Evolutionary conservation across 2,797 vertebrate species (phyloP), one percentile per base, ranked within the genome.

Genomic region (Malurus splendens): DNA sequence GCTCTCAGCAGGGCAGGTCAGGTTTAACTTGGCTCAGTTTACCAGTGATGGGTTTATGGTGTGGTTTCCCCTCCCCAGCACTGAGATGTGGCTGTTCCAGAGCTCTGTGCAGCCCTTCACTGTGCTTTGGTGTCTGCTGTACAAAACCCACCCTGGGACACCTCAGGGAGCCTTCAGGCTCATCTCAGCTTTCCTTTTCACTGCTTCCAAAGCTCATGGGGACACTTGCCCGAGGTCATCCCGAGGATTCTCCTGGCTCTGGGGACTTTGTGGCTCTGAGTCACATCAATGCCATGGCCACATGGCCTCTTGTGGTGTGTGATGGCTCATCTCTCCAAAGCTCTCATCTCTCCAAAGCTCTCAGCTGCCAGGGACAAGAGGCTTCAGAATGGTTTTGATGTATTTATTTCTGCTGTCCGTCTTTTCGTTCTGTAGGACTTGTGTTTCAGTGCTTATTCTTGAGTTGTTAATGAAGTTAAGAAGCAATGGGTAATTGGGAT

Each of bases 401-500:
- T 18, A 8, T 73, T 91, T 76, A 52, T 89, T 87, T 86, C 80
- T 94, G 47, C 44, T 82, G 67, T 64, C n/a, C 52, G 3, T 27
- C 76, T 81, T 30, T 54, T 57, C 23, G 2, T 56, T 42, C 66
- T 72, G 12, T 24, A 38, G 70, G 59, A 89, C 55, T 87, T 67
- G 2, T 59, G 60, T 50, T 54, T 59, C 82, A 77, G 1, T 33
- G 68, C 67, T 44, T 78, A 86, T 66, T 92, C 81, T 67, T 15
- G 75, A 67, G 91, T 39, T 82, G 44, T 56, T 92, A 77, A 90
- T 67, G 50, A 77, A 80, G 78, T 93, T 94, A 55, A 89, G 86
- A 73, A 87, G 89, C 78, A 74, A 36, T 20, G 83, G 90, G 57
- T 86, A 87, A 94, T 88, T 94, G 75, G 57, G 82, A 86, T 41